Percentiles rank a stretch among this genome's conserved stretches.
Evolutionary conservation across 2,888 invertebrate genomes (phyloP).

Genomic region (Epinotia bilunana): DNA sequence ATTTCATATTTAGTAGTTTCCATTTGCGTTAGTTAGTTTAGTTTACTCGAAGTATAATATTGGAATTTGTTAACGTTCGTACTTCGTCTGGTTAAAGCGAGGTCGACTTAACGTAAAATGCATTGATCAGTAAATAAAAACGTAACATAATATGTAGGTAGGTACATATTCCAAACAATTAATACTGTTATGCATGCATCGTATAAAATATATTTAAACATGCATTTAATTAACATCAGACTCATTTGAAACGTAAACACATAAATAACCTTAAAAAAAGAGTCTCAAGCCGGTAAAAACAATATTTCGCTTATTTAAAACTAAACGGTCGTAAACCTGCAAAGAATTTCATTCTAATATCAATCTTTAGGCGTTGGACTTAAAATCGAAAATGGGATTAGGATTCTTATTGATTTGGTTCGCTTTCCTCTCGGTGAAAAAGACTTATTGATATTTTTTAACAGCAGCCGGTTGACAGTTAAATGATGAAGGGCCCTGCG

Average conservation of each 20-base stretch:
- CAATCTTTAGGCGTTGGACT: neutral
- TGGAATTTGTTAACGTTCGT: neutral
- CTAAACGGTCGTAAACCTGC: neutral
- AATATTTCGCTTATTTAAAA: slow-evolving; percentile 9
- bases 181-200: slow-evolving; percentile 17
- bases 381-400: neutral
- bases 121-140: neutral
- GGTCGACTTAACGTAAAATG: neutral
- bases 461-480: slow-evolving; percentile 41
- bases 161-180: neutral
- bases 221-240: slow-evolving; percentile 34
- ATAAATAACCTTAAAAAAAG: slow-evolving; percentile 34
- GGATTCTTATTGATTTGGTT: neutral
- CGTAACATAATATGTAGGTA: neutral
- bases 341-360: neutral
- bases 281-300: slow-evolving; percentile 36
- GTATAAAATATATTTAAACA: slow-evolving; percentile 17
- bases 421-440: neutral
- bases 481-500: slow-evolving; percentile 38
- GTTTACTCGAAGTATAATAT: neutral
- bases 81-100: neutral
- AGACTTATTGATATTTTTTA: slow-evolving; percentile 41
- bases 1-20: neutral
- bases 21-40: neutral
- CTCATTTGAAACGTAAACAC: slow-evolving; percentile 38